phyloP scores from a whole-genome alignment of 2,113 vertebrate genomes.

The Holacanthus passer region DNA sequence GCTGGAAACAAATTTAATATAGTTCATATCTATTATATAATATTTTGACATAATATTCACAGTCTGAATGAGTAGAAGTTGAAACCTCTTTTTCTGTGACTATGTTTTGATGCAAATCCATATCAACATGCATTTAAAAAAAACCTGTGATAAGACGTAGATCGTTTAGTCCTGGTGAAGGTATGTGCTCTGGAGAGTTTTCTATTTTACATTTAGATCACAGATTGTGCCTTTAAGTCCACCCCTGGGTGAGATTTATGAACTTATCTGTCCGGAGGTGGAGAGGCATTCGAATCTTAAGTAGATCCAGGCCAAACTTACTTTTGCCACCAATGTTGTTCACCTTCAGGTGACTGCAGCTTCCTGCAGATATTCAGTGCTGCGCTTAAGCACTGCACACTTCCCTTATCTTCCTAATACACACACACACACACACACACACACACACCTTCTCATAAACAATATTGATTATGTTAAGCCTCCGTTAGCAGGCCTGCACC shows the following conservation, averaged over 20 bases:
- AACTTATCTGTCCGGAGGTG: neutral
- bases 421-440: constrained; percentile 20
- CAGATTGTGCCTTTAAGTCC: neutral
- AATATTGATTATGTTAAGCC: constrained; percentile 67
- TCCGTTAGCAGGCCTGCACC: constrained; percentile 13
- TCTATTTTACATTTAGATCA: neutral
- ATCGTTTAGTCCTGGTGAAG: neutral
- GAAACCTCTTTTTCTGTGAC: neutral
- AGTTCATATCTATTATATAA: neutral
- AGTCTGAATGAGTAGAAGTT: neutral
- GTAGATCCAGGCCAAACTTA: constrained; percentile 13
- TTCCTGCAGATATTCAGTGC: constrained; percentile 35
- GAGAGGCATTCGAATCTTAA: neutral
- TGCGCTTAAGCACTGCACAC: constrained; percentile 15
- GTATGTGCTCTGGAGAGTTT: neutral
- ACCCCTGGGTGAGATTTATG: neutral
- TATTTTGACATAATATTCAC: neutral
- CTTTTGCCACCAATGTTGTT: constrained; percentile 11
- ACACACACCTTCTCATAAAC: constrained; percentile 48
- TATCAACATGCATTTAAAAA: neutral
- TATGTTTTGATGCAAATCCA: neutral
- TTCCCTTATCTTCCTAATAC: constrained; percentile 47
- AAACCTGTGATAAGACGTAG: neutral
- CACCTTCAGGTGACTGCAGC: constrained; percentile 40
- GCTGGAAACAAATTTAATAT: neutral